phyloP scores from a whole-genome alignment of 2,797 vertebrate genomes.

The Spheniscus humboldti region DNA sequence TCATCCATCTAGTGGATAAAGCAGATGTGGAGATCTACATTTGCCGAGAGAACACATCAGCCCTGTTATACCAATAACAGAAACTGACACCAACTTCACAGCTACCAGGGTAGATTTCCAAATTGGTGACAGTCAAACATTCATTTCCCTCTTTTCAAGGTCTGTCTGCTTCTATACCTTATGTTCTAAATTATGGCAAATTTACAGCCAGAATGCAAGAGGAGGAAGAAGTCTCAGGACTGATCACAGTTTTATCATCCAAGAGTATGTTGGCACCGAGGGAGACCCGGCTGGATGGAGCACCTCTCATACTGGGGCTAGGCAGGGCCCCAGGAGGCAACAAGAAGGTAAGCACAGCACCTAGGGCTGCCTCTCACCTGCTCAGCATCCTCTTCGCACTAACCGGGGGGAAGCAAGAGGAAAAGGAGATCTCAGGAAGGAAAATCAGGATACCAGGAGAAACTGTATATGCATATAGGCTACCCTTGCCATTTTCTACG shows the following conservation, averaged over 20 bases:
- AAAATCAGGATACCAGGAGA: neutral
- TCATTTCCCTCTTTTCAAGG: neutral
- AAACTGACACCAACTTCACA: neutral
- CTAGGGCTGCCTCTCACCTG: neutral
- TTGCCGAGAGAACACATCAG: neutral
- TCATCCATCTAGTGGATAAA: neutral
- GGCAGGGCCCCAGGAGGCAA: neutral
- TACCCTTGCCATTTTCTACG: neutral
- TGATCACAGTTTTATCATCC: neutral
- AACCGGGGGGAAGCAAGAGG: neutral
- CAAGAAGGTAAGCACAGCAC: neutral
- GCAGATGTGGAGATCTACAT: neutral
- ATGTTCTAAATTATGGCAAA: neutral
- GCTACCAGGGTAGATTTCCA: neutral
- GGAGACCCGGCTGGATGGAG: neutral
- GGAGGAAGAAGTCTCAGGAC: neutral
- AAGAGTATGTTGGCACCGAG: neutral
- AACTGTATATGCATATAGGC: neutral
- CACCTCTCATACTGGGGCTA: neutral
- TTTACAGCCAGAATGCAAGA: neutral
- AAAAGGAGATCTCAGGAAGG: neutral
- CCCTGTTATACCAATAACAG: neutral
- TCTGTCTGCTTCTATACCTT: neutral
- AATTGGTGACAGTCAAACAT: neutral
- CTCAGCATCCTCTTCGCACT: neutral